Percentiles rank a stretch among this genome's conserved stretches.
phyloP scores from a whole-genome alignment of 1,140 invertebrate genomes.

The Dendrolimus kikuchii region DNA sequence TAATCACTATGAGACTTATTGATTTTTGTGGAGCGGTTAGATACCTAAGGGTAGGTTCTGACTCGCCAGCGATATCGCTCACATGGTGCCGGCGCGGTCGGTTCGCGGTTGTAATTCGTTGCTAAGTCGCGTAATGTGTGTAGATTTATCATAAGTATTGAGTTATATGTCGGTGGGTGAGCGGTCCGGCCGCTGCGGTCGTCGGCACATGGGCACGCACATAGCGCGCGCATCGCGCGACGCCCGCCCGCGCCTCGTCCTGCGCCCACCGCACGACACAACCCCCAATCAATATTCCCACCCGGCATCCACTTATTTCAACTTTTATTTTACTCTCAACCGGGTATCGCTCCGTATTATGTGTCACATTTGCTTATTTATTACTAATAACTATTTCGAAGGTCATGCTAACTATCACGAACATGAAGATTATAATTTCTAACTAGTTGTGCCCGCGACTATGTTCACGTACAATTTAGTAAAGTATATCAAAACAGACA shows the following conservation, averaged over 20 bases:
- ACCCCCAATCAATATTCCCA: constrained; percentile 65
- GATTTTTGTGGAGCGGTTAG: constrained; percentile 46
- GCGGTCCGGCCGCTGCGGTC: constrained; percentile 27
- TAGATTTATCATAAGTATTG: constrained; percentile 33
- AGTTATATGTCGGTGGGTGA: constrained; percentile 22
- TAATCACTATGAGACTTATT: constrained; percentile 46
- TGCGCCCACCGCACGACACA: constrained; percentile 41
- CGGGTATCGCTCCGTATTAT: too few relatives aligned
- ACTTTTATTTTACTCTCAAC: constrained; percentile 29
- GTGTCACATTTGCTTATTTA: too few relatives aligned
- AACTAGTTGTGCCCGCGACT: too few relatives aligned
- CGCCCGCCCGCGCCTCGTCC: constrained; percentile 24
- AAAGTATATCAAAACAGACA: too few relatives aligned
- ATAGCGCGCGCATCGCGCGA: constrained; percentile 25
- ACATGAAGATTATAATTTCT: too few relatives aligned
- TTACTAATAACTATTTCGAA: too few relatives aligned
- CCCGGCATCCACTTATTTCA: constrained; percentile 40
- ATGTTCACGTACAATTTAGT: too few relatives aligned
- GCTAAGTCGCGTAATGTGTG: not conserved
- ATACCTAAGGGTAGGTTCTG: constrained; percentile 11
- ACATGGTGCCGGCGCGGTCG: constrained; percentile 8
- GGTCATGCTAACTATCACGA: too few relatives aligned
- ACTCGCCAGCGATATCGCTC: constrained; percentile 13
- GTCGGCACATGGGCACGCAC: constrained; percentile 33
- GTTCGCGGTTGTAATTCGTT: not conserved